Base-by-base conservation (phyloP, 2,113 vertebrate species). In the Gobiocypris rarus region DNA sequence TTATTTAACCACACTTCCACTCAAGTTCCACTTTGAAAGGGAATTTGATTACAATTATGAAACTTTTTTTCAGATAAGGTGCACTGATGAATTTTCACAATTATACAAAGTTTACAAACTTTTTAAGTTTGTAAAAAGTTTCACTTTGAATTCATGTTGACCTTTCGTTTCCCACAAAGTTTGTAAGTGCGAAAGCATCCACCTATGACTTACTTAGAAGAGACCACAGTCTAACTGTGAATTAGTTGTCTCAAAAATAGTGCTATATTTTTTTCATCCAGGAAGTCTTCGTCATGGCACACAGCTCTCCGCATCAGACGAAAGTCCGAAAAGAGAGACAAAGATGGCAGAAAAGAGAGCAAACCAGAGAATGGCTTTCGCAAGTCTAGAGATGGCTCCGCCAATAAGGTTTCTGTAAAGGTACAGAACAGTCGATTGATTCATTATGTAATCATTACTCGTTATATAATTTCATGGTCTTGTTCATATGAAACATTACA, bases 211-310 rank as follows among this genome's bases (percentile, higher is more conserved):
- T 15, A 9, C 5, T 34, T 31, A 17, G 24, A 31, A 65, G 2
- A 10, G 8, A 19, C 17, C 31, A 22, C 52, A 31, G 45, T 52
- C 41, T 8, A 8, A 6, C 22, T 31, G 9, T 31, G 48, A 75
- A 19, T 31, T 50, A 8, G n/a, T 8, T 28, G n/a, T 9, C 13
- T 28, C 15, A 50, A 48, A 28, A 50, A 26, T 14, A 31, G n/a
- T 52, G 45, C 9, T 28, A 5, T 28, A 5, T 31, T 28, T 75
- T 19, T 75, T 15, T 17, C n/a, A 61, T 28, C 14, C 87, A 97
- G 97, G 95, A 99, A 99, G 93, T 96, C 97, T 86, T 95, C 97
- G 3, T 98, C 98, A 92, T 99, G 98, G 98, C 98, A 99, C 94
- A 97, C 97, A 86, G 95, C 98, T 91, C 95, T 99, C 92, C 97